phyloP scores from a whole-genome alignment of 1,140 invertebrate species.

The Drosophila insularis region DNA sequence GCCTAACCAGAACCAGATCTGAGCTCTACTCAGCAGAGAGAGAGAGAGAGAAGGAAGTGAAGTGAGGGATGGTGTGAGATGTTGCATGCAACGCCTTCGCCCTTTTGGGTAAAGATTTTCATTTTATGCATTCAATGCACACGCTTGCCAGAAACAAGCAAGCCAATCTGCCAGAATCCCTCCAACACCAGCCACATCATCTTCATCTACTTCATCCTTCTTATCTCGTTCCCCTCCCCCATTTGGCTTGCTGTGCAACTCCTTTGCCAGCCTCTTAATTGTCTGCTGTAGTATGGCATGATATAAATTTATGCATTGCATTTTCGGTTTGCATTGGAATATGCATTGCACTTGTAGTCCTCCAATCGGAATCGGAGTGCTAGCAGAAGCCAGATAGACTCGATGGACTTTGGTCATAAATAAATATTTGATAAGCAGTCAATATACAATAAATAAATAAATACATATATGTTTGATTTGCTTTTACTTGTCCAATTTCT shows the following conservation, averaged over 20 bases:
- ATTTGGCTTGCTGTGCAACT: background rate
- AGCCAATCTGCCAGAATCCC: slow-evolving; percentile 59
- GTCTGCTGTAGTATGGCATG: slow-evolving; percentile 58
- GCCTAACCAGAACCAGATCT: slow-evolving; percentile 10
- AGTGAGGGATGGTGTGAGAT: background rate
- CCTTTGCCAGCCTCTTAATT: slow-evolving; percentile 55
- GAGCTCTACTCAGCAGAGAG: background rate
- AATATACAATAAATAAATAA: slow-evolving; percentile 19
- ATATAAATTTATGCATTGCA: slow-evolving; percentile 79
- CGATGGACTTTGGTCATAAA: slow-evolving; percentile 51
- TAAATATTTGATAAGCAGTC: slow-evolving; percentile 75
- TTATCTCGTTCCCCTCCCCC: background rate
- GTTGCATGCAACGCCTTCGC: slow-evolving; percentile 38
- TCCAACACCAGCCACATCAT: background rate
- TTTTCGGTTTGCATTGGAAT: slow-evolving; percentile 41
- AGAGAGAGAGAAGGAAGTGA: background rate
- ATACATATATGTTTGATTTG: background rate
- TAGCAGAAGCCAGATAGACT: background rate
- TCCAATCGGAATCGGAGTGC: slow-evolving; percentile 6
- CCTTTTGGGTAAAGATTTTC: slow-evolving; percentile 51
- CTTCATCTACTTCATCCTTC: slow-evolving; percentile 1
- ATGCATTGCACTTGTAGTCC: slow-evolving; percentile 37
- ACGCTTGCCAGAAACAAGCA: slow-evolving; percentile 62
- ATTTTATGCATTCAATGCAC: slow-evolving; percentile 76
- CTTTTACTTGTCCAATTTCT: too few relatives aligned